These are phyloP conservation scores for Zaprionus camerounensis DNA, from an alignment of 1,140 invertebrate genomes.

Conservation along the genomic window DNA sequence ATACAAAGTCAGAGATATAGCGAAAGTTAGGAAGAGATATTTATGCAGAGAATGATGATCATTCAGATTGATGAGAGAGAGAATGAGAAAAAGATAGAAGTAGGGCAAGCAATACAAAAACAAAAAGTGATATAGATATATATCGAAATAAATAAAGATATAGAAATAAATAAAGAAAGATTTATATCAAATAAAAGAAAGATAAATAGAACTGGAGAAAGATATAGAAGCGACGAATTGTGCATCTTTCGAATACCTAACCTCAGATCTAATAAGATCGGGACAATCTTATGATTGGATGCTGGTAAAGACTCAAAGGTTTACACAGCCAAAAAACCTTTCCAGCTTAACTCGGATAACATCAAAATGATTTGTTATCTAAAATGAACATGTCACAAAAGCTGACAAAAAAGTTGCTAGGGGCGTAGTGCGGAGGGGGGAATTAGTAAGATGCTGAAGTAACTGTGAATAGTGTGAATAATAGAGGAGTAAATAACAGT, in stretches of 20 bases:
- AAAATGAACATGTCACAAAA: neutral
- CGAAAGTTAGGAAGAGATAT: too few species aligned
- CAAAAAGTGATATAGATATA: too few species aligned
- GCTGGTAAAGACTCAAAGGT: neutral
- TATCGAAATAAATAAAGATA: too few species aligned
- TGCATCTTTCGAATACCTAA: too few species aligned
- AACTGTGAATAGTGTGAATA: neutral
- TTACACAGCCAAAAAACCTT: neutral
- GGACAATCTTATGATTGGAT: too few species aligned
- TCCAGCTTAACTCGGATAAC: neutral
- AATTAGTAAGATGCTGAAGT: neutral
- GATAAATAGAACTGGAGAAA: neutral
- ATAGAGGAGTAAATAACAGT: too few species aligned
- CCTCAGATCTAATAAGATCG: too few species aligned
- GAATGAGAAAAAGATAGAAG: too few species aligned
- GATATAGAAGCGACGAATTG: neutral
- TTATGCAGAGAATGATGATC: too few species aligned
- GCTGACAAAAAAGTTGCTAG: neutral
- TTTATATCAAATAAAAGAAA: too few species aligned
- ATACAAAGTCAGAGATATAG: too few species aligned
- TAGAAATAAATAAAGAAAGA: neutral
- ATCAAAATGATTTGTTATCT: conserved; percentile 2
- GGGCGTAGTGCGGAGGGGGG: neutral
- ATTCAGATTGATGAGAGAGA: too few species aligned
- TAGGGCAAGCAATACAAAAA: neutral